Percentiles rank a stretch among this genome's conserved stretches.
Evolutionary conservation across 2,113 vertebrate species (phyloP).

Genomic region (Thryonomys swinderianus): DNA sequence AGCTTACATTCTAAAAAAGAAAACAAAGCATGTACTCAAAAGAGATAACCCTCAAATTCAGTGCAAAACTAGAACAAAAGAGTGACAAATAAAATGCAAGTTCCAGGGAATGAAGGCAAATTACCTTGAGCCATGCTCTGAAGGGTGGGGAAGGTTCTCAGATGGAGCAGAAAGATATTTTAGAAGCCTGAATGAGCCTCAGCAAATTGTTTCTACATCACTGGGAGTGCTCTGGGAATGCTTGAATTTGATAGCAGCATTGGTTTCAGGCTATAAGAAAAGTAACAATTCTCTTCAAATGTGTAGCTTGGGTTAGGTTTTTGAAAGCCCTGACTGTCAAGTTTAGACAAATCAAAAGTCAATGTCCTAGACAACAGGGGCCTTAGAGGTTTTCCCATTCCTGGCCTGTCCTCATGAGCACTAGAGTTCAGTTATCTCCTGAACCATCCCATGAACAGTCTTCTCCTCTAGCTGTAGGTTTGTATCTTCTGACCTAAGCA

Average conservation of each 20-base stretch:
- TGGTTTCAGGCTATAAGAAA: background rate
- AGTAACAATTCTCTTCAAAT: background rate
- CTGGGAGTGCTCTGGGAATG: background rate
- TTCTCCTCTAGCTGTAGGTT: no score
- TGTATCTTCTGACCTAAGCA: background rate
- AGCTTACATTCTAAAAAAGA: background rate
- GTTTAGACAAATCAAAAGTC: background rate
- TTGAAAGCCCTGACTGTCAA: background rate
- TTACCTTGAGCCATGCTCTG: background rate
- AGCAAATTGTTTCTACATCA: background rate
- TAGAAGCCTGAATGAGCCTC: background rate
- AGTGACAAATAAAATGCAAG: background rate
- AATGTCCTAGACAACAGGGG: background rate
- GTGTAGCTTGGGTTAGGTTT: background rate
- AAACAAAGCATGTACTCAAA: background rate
- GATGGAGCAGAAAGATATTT: background rate
- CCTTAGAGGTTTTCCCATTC: background rate
- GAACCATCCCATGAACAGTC: background rate
- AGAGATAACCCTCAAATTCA: background rate
- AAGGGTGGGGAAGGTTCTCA: background rate
- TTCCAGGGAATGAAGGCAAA: background rate
- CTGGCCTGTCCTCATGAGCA: no score
- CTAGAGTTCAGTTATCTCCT: background rate
- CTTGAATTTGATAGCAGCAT: background rate
- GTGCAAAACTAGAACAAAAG: background rate